Percentiles rank a stretch among this genome's conserved stretches.
Evolutionary conservation across 1,140 invertebrate species (phyloP).

Genomic region (Temnothorax longispinosus): DNA sequence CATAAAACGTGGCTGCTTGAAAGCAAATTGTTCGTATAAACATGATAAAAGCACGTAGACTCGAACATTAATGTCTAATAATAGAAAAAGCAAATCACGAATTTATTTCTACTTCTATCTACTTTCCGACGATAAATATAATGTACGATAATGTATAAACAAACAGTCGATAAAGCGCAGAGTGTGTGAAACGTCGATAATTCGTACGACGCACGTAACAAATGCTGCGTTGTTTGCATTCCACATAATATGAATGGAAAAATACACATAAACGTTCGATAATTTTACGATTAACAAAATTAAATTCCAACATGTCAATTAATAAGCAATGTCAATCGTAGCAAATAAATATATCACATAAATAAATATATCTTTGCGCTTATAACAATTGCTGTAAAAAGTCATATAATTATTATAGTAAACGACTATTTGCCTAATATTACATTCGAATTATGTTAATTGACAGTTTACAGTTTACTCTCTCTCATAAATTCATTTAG

Average conservation of each 20-base stretch:
- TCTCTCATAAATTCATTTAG: too few species aligned
- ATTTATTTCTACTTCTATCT: slow-evolving; percentile 24
- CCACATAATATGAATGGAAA: neutral
- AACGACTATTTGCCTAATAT: too few species aligned
- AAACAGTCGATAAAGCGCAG: neutral
- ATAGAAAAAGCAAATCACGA: neutral
- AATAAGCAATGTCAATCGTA: too few species aligned
- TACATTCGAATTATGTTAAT: too few species aligned
- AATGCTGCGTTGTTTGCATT: neutral
- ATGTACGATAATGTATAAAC: neutral
- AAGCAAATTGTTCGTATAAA: neutral
- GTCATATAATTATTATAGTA: too few species aligned
- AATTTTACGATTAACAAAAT: too few species aligned
- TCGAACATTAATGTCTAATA: neutral
- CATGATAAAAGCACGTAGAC: neutral
- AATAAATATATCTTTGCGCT: too few species aligned
- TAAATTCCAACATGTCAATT: too few species aligned
- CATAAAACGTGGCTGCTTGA: neutral
- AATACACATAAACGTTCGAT: neutral
- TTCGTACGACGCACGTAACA: neutral
- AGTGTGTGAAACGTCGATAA: slow-evolving; percentile 19
- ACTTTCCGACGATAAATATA: neutral
- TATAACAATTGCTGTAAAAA: too few species aligned
- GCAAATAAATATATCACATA: too few species aligned
- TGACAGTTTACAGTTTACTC: too few species aligned